Evolutionary conservation across 2,113 vertebrate species (phyloP).

Genomic region (Genyomyrus donnyi): DNA sequence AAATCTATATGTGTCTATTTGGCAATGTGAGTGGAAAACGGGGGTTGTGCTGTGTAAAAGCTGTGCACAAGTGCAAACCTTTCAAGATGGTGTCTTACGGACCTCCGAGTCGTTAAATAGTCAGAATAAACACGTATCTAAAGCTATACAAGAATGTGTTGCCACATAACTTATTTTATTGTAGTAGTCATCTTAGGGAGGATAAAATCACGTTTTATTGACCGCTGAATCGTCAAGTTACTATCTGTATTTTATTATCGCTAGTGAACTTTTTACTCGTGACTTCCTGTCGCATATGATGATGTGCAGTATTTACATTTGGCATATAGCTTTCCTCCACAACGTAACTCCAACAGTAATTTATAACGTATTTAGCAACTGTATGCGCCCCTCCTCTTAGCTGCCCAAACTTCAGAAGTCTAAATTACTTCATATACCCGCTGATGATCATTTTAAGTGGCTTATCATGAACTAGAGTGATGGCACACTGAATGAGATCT

Average conservation of each 20-base stretch:
- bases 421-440: not conserved
- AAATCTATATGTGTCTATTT: not conserved
- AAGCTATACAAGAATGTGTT: not conserved
- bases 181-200: not conserved
- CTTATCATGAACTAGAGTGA: not conserved
- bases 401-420: not conserved
- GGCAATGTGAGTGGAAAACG: not conserved
- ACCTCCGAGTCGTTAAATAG: not conserved
- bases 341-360: not conserved
- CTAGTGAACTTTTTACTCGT: not conserved
- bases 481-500: not conserved
- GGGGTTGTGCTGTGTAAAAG: conserved; percentile 2
- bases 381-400: not conserved
- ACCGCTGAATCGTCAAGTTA: not conserved
- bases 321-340: not conserved
- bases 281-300: not conserved
- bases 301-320: not conserved
- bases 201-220: not conserved
- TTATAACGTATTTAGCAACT: not conserved
- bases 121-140: not conserved
- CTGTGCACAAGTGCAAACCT: conserved; percentile 2
- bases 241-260: not conserved
- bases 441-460: not conserved
- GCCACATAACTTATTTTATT: not conserved
- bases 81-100: conserved; percentile 16